These are phyloP conservation scores for Sciurus carolinensis DNA, from an alignment of 2,797 vertebrate species.

Conservation along the genomic window DNA sequence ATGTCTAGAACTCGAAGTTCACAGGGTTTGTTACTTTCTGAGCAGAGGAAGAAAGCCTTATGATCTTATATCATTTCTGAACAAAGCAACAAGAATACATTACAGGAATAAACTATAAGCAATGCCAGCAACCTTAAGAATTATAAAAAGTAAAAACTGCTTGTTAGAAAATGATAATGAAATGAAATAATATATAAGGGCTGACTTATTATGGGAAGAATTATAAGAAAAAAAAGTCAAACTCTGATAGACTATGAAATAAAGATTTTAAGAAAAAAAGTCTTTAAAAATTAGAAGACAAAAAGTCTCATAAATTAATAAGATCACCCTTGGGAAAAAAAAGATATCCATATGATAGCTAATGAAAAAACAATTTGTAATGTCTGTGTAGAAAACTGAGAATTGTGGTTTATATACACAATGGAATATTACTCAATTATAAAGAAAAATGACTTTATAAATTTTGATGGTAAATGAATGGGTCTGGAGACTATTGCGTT, in stretches of 20 bases:
- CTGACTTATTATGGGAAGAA: background rate
- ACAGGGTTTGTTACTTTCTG: slow-evolving; percentile 51
- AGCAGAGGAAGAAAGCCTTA: background rate
- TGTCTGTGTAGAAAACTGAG: background rate
- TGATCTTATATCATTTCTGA: background rate
- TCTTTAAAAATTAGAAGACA: background rate
- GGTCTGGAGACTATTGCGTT: too few species aligned
- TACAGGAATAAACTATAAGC: background rate
- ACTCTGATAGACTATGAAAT: background rate
- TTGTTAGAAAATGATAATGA: background rate
- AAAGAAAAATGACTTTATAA: too few species aligned
- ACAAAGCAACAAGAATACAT: background rate
- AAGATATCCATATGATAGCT: background rate
- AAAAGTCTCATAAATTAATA: background rate
- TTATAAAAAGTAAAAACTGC: background rate
- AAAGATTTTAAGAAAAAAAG: background rate
- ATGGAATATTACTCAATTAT: too few species aligned
- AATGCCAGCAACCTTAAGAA: background rate
- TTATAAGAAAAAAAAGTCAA: background rate
- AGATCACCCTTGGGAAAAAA: background rate
- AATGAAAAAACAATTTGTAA: background rate
- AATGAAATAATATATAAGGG: background rate
- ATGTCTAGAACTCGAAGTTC: slow-evolving; percentile 56
- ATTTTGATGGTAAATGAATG: too few species aligned
- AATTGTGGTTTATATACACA: too few species aligned